These are phyloP conservation scores for Eupleurogrammus muticus DNA, from an alignment of 2,797 vertebrate genomes.

Conservation along the genomic window DNA sequence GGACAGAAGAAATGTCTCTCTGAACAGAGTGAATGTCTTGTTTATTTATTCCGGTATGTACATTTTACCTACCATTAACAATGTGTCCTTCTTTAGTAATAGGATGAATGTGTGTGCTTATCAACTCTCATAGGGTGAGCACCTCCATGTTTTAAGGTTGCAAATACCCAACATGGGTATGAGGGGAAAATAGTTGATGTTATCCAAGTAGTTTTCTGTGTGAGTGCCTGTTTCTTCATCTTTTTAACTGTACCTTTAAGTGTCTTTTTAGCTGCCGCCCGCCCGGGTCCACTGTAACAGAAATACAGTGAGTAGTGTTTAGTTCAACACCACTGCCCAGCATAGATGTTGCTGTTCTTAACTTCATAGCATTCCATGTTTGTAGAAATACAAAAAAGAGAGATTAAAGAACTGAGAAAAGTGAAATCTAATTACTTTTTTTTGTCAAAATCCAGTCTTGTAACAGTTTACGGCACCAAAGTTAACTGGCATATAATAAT, in stretches of 20 bases:
- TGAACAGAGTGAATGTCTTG: slow-evolving; percentile 55
- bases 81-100: neutral
- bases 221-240: slow-evolving; percentile 59
- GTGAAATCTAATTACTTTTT: slow-evolving; percentile 18
- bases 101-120: slow-evolving; percentile 29
- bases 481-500: neutral
- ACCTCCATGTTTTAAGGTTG: slow-evolving; percentile 16
- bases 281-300: slow-evolving; percentile 9
- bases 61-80: slow-evolving; percentile 27
- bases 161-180: slow-evolving; percentile 3
- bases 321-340: slow-evolving; percentile 57
- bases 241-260: slow-evolving; percentile 52
- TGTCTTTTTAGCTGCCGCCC: slow-evolving; percentile 44
- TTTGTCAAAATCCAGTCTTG: slow-evolving; percentile 10
- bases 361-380: slow-evolving; percentile 82
- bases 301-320: slow-evolving; percentile 15
- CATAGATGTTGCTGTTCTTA: slow-evolving; percentile 45
- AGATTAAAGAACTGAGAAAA: slow-evolving; percentile 24
- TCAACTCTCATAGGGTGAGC: neutral
- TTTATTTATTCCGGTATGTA: slow-evolving; percentile 42
- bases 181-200: slow-evolving; percentile 24
- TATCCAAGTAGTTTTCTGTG: slow-evolving; percentile 35
- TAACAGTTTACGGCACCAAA: slow-evolving; percentile 18
- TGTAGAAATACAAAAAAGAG: slow-evolving; percentile 48
- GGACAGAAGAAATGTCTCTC: slow-evolving; percentile 39